Percentiles rank a stretch among this genome's conserved stretches.
These are phyloP conservation scores for Cyclophora punctaria DNA, from an alignment of 2,888 invertebrate species.

Conservation along the genomic window DNA sequence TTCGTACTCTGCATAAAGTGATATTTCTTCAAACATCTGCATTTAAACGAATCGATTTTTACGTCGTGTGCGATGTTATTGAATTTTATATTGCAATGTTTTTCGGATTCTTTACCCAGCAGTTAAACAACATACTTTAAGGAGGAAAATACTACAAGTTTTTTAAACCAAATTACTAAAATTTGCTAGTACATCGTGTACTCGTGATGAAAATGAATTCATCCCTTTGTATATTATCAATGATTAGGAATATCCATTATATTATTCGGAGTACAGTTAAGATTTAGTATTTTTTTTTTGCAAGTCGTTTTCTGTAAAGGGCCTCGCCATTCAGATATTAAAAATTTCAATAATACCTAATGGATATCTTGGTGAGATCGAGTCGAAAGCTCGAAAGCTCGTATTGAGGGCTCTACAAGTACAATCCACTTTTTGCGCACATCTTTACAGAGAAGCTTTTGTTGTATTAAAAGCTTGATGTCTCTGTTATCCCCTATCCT, in stretches of 20 bases:
- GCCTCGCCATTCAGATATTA: conserved; percentile 70
- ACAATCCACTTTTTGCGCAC: conserved; percentile 26
- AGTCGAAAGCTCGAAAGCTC: conserved; percentile 34
- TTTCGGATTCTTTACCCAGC: no score
- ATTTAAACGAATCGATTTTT: neutral
- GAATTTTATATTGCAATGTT: no score
- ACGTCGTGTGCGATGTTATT: neutral
- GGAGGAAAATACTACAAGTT: no score
- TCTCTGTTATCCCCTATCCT: conserved; percentile 9
- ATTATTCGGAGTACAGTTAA: neutral
- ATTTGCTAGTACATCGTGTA: no score
- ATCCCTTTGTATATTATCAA: neutral
- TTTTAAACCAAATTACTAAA: no score
- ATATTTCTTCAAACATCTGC: conserved; percentile 25
- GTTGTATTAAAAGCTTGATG: conserved; percentile 22
- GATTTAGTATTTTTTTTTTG: neutral
- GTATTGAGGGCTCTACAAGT: conserved; percentile 57
- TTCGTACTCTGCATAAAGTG: conserved; percentile 32
- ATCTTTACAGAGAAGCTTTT: conserved; percentile 17
- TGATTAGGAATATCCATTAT: neutral
- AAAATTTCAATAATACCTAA: conserved; percentile 76
- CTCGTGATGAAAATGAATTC: neutral
- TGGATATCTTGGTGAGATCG: conserved; percentile 62
- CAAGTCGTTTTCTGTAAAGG: conserved; percentile 16
- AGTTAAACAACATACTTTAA: no score